Evolutionary conservation across 2,113 vertebrate genomes (phyloP), one percentile per base, ranked within the genome.

Genomic region (Hemibagrus wyckioides): DNA sequence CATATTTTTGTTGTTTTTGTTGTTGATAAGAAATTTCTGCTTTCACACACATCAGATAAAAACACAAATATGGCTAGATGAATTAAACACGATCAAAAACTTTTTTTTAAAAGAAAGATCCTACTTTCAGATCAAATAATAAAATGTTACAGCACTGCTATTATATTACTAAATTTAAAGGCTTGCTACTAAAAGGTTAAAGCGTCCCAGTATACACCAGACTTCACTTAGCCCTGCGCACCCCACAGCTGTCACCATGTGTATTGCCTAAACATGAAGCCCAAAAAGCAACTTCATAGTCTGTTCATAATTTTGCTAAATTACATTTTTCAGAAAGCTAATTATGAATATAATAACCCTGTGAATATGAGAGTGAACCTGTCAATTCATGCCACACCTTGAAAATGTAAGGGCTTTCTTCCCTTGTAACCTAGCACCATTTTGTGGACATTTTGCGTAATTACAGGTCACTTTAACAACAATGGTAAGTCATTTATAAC

Each of bases 371-470:
- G 19, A 54, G 17, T 81, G 8, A 39, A 39, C n/a, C 6, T 23
- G 6, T 57, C n/a, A 81, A 59, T 4, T 39, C 33, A 30, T 54
- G 52, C 25, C 6, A 52, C 76, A n/a, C 25, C 39, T 0, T 52
- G 44, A 50, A 69, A 10, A 63, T 50, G 6, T 44, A 30, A 80
- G 19, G 54, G 52, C 54, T 82, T 30, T 56, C 63, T 59, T 83
- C 36, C 33, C n/a, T 86, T 90, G 30, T 86, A 54, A 44, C 14
- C 81, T 79, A 56, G 80, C 83, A 36, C 83, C 83, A 7, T 59
- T 36, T 17, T 82, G 79, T 90, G 89, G 86, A 80, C 59, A 71
- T 41, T 44, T 6, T 61, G 23, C 33, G 71, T 19, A 56, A 80
- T 83, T 83, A 83, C 86, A 88, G 17, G n/a, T 57, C 48, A 52